phyloP scores from a whole-genome alignment of 2,113 vertebrate genomes.

The Hucho hucho region DNA sequence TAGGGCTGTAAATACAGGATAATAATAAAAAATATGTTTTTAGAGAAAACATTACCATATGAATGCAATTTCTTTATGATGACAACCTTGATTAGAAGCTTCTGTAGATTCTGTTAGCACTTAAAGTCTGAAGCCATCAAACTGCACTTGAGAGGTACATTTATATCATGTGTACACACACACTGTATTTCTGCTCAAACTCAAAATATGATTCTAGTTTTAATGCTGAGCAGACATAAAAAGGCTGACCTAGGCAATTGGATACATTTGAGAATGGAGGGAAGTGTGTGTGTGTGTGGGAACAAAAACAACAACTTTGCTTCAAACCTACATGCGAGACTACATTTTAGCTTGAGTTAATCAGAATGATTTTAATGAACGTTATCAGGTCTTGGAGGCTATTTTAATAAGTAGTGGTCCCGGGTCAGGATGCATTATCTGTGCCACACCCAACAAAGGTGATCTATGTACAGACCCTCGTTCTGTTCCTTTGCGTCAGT shows the following conservation, averaged over 20 bases:
- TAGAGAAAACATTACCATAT: conserved; percentile 10
- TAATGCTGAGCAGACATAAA: background rate
- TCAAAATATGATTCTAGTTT: background rate
- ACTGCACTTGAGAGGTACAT: background rate
- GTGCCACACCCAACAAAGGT: conserved; percentile 18
- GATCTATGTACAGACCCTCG: conserved; percentile 60
- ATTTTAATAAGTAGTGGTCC: background rate
- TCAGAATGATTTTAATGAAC: background rate
- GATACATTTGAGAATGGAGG: background rate
- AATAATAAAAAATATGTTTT: conserved; percentile 9
- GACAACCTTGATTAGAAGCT: background rate
- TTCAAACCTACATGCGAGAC: background rate
- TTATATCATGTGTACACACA: background rate
- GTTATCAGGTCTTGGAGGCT: background rate
- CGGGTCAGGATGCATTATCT: background rate
- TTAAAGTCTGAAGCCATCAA: conserved; percentile 7
- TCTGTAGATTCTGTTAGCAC: conserved; percentile 16
- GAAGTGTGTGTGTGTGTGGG: conserved; percentile 9
- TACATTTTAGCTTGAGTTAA: background rate
- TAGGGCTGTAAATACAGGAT: conserved; percentile 6
- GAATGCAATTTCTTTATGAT: conserved; percentile 13
- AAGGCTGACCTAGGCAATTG: background rate
- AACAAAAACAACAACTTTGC: background rate
- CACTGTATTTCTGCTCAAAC: background rate
- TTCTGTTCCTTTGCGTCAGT: conserved; percentile 38